Evolutionary conservation across 2,888 invertebrate species (phyloP), one percentile per base, ranked within the genome.

Genomic region (Drymonia ruficornis): DNA sequence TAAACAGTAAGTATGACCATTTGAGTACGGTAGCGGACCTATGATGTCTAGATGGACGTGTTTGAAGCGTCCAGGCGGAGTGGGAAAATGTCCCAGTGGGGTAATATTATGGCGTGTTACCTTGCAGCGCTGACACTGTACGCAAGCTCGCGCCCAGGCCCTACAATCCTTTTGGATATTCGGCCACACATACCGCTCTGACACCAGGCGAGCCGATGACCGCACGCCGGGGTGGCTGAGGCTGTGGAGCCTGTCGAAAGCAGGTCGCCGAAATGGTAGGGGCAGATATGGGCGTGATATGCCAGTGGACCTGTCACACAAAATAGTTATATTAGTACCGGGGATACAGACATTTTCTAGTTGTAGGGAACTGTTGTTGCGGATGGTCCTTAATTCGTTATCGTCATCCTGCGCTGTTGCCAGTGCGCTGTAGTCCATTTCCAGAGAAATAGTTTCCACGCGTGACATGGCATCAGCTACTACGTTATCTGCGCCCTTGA

Each of bases 1-100:
- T 40, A 53, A 49, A 31, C 53, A 49, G 43, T 53, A 53, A 0
- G n/a, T n/a, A 13, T 23, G 49, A 0, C 49, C 53, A 11, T 53
- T 23, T 12, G 23, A 44, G n/a, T 19, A 11, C 8, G 53, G 53
- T 16, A 53, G 23, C 3, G 49, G 53, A 3, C 53, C 49, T 3
- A 52, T 16, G 2, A 53, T 31, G 16, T 49, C 53, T 3, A 53
- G 23, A 28, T 53, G 53, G 12, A 52, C 16, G 12, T 29, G 38
- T 0, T 19, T 9, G 8, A 52, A 52, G 3, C 48, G 36, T 0
- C 18, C 28, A n/a, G 19, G 15, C 0, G 52, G 48, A n/a, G 29
- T 8, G 18, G 46, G 28, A n/a, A 52, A 52, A 12, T 8, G 1
- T 0, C 42, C 31, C 5, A 52, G 2, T 12, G 43, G 43, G 0